A percentile compares a stretch with the other conserved stretches of the same genome.
These are phyloP conservation scores for Ochropleura plecta DNA, from an alignment of 2,888 invertebrate species.

Conservation along the genomic window DNA sequence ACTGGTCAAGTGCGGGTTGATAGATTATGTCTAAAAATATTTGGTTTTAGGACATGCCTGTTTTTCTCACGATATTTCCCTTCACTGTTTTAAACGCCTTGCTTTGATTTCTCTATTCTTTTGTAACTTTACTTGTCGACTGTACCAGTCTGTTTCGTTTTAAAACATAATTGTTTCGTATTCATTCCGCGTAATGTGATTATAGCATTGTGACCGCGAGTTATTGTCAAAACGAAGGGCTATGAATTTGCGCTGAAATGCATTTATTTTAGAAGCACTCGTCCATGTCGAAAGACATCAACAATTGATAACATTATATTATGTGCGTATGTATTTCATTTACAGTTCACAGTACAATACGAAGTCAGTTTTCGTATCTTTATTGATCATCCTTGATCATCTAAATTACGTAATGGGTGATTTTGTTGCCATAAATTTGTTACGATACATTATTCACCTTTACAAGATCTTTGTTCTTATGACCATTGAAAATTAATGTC, in stretches of 20 bases:
- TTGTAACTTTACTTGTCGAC: not conserved
- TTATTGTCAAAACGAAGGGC: not conserved
- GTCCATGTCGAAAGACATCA: not conserved
- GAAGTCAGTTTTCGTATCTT: not conserved
- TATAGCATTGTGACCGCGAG: slow-evolving; percentile 25
- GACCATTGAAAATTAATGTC: not conserved
- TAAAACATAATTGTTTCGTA: slow-evolving; percentile 35
- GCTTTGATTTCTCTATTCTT: not conserved
- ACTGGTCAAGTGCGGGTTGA: not conserved
- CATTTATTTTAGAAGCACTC: not conserved
- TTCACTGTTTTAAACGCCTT: not conserved
- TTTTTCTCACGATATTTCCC: not conserved
- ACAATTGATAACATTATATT: not conserved
- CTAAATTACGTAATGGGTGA: not conserved
- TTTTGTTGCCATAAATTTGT: not conserved
- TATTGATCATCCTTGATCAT: not conserved
- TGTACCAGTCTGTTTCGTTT: slow-evolving; percentile 28
- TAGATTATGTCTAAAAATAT: not conserved
- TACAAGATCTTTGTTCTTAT: not conserved
- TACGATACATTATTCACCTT: not conserved
- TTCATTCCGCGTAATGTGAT: slow-evolving; percentile 30
- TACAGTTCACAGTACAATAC: not conserved
- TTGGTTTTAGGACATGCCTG: not conserved
- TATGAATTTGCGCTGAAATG: slow-evolving; percentile 17
- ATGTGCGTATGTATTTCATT: not conserved